Conservation (phyloP, 2,888 invertebrate genomes). For the Apamea monoglypha region DNA sequence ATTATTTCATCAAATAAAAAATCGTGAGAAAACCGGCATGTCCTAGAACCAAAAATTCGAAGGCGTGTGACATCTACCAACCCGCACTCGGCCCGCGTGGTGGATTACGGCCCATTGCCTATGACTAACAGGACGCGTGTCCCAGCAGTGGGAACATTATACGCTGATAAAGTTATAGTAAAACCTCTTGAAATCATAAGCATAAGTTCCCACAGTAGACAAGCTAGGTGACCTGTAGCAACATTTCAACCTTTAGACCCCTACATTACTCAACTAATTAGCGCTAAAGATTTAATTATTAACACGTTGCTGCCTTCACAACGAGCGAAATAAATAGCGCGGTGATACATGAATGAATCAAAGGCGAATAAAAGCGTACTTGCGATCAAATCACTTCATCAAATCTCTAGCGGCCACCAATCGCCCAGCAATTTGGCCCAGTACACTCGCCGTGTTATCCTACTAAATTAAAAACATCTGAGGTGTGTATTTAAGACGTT, state of each 20-base stretch:
- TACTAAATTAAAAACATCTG: conserved; percentile 50
- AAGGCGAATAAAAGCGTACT: conserved; percentile 37
- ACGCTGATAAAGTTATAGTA: no score
- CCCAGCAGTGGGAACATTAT: no score
- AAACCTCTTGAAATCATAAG: background rate
- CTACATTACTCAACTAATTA: conserved; percentile 9
- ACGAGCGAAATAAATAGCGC: conserved; percentile 8
- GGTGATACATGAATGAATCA: conserved; percentile 54
- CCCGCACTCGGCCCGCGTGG: no score
- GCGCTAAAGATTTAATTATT: conserved; percentile 5
- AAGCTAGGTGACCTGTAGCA: background rate
- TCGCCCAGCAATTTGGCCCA: conserved; percentile 50
- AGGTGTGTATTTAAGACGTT: conserved; percentile 2
- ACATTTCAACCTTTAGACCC: conserved; percentile 33
- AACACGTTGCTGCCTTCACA: background rate
- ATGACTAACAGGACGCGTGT: no score
- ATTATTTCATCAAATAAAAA: no score
- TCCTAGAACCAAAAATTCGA: no score
- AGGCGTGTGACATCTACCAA: no score
- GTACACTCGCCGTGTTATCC: conserved; percentile 50
- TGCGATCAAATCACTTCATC: conserved; percentile 57
- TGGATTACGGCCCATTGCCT: no score
- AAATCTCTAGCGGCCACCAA: conserved; percentile 45
- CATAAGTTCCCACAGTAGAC: background rate
- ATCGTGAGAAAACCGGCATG: no score